Evolutionary conservation across 1,140 invertebrate species (phyloP).

Genomic region (Leptinotarsa undecemlineata): DNA sequence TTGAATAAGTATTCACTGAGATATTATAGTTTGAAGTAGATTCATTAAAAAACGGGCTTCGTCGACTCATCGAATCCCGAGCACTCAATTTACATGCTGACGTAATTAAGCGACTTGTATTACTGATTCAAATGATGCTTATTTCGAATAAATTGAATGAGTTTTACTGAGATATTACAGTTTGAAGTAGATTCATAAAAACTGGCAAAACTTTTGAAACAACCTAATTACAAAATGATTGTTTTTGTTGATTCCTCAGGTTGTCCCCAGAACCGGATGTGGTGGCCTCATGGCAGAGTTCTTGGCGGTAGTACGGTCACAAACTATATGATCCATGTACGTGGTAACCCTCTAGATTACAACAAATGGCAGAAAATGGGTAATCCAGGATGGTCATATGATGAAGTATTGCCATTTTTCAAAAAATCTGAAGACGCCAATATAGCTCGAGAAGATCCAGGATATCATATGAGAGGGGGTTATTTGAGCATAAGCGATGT

Average conservation of each 20-base stretch:
- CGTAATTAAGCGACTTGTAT: too few relatives aligned
- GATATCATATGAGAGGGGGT: slow-evolving; percentile 57
- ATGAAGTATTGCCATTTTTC: slow-evolving; percentile 80
- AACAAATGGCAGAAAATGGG: slow-evolving; percentile 71
- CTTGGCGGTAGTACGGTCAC: slow-evolving; percentile 79
- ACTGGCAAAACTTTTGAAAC: too few relatives aligned
- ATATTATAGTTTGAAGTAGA: too few relatives aligned
- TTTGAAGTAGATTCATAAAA: too few relatives aligned
- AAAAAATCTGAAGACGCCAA: slow-evolving; percentile 74
- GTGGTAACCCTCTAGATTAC: slow-evolving; percentile 71
- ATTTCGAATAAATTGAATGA: too few relatives aligned
- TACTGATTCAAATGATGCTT: too few relatives aligned
- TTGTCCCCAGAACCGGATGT: neutral
- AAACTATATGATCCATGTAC: slow-evolving; percentile 89
- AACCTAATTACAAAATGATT: too few relatives aligned
- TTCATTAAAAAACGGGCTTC: too few relatives aligned
- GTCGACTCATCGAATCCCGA: too few relatives aligned
- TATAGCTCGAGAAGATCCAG: slow-evolving; percentile 50
- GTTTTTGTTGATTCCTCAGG: neutral
- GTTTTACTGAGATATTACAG: too few relatives aligned
- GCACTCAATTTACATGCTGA: too few relatives aligned
- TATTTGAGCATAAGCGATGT: slow-evolving; percentile 53
- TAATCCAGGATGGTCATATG: slow-evolving; percentile 81
- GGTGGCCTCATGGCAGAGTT: slow-evolving; percentile 61
- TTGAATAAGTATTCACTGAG: too few relatives aligned